phyloP scores from a whole-genome alignment of 2,113 vertebrate species.

The Cacatua alba region DNA sequence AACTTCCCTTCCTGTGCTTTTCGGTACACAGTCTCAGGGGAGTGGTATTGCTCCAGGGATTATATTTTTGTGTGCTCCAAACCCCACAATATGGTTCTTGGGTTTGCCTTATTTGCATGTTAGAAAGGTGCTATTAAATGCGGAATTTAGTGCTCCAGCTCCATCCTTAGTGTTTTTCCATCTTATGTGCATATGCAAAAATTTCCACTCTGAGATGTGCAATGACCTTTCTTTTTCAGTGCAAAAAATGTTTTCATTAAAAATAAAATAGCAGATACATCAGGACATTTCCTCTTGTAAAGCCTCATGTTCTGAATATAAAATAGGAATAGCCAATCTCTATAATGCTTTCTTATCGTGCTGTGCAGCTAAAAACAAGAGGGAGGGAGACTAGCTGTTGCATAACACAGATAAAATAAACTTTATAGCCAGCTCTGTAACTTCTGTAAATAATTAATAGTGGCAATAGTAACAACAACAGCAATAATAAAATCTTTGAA shows the following conservation, averaged over 20 bases:
- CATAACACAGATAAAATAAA: neutral
- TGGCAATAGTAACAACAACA: neutral
- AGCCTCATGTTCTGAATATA: slow-evolving; percentile 43
- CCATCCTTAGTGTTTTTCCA: neutral
- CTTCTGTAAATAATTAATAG: neutral
- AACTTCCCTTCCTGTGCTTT: neutral
- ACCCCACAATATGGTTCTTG: neutral
- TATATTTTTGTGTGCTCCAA: neutral
- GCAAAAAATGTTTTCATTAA: slow-evolving; percentile 61
- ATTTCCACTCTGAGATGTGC: slow-evolving; percentile 1
- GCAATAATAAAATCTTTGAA: too few species aligned
- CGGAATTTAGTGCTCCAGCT: neutral
- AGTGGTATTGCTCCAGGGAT: neutral
- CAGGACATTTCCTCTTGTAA: slow-evolving; percentile 31
- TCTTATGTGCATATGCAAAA: neutral
- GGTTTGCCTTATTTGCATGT: neutral
- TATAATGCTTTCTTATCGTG: neutral
- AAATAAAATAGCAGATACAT: slow-evolving; percentile 58
- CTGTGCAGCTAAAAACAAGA: neutral
- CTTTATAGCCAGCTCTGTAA: neutral
- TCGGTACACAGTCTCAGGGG: rapidly evolving
- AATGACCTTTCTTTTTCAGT: slow-evolving; percentile 43
- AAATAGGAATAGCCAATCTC: neutral
- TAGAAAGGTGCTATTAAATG: neutral
- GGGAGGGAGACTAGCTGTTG: neutral